A percentile compares a stretch with the other conserved stretches of the same genome.
Evolutionary conservation across 1,140 invertebrate species (phyloP).

Genomic region (Helicoverpa armigera): DNA sequence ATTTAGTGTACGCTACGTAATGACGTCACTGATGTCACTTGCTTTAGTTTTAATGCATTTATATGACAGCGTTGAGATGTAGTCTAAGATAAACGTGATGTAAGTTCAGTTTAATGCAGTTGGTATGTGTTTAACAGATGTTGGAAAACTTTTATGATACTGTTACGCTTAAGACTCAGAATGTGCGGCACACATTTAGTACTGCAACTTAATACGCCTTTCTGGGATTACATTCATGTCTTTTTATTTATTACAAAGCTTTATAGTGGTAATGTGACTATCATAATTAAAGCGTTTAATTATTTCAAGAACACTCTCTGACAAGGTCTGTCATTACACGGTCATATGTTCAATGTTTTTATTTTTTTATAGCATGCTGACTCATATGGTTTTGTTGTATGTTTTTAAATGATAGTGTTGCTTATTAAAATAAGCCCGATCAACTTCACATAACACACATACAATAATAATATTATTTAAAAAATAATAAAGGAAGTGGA

Average conservation of each 20-base stretch:
- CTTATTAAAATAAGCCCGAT: no score
- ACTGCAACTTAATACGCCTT: constrained; percentile 28
- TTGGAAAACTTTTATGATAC: constrained; percentile 27
- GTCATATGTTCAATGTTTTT: constrained; percentile 8
- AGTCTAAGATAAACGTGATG: constrained; percentile 23
- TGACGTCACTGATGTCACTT: constrained; percentile 27
- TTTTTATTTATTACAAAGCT: constrained; percentile 16
- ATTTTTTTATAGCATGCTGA: no score
- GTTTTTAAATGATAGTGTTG: no score
- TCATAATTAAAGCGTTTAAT: constrained; percentile 21
- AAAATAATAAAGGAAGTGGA: no score
- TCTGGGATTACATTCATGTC: constrained; percentile 3
- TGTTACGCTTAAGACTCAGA: constrained; percentile 18
- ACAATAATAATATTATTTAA: no score
- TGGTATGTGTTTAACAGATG: constrained; percentile 44
- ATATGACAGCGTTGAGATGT: constrained; percentile 25
- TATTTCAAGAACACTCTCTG: neutral
- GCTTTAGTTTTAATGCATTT: constrained; percentile 45
- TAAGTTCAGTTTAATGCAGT: constrained; percentile 30
- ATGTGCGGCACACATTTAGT: constrained; percentile 16
- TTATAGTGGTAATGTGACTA: constrained; percentile 19
- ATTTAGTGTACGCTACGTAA: constrained; percentile 37
- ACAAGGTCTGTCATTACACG: neutral
- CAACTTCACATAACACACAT: no score
- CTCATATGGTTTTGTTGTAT: no score